Conservation (phyloP, 2,797 vertebrate genomes). For the Scomberomorus guttatus region DNA sequence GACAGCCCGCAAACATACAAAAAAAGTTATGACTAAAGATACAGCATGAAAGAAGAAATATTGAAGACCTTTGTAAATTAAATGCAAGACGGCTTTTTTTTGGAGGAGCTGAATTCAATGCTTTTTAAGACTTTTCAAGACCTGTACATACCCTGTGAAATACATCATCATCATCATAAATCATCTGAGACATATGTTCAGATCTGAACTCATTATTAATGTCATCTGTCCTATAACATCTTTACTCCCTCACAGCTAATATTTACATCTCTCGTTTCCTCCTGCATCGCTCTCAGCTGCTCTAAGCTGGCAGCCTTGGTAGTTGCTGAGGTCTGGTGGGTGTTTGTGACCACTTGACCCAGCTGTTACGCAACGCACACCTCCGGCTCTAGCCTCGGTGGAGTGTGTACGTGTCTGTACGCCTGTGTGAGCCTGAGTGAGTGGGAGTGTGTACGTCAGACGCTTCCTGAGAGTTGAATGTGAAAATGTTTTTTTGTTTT, state of each 20-base stretch:
- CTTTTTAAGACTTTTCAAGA: not conserved
- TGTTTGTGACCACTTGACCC: conserved; percentile 76
- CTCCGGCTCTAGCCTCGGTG: conserved; percentile 65
- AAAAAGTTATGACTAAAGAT: no score
- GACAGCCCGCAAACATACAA: no score
- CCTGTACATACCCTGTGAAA: not conserved
- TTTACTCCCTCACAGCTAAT: not conserved
- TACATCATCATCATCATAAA: no score
- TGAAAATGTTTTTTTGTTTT: conserved; percentile 32
- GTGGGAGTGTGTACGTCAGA: conserved; percentile 66
- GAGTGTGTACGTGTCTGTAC: conserved; percentile 62
- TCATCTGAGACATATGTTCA: conserved; percentile 12
- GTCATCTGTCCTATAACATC: conserved; percentile 11
- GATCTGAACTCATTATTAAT: conserved; percentile 14
- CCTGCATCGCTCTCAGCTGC: conserved; percentile 8
- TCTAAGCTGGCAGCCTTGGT: conserved; percentile 50
- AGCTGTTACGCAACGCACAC: conserved; percentile 81
- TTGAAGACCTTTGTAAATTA: no score
- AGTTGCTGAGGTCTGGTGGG: conserved; percentile 72
- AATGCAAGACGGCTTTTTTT: not conserved
- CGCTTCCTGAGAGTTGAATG: conserved; percentile 37
- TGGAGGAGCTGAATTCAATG: not conserved
- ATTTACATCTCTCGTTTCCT: conserved; percentile 39
- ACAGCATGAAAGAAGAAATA: no score
- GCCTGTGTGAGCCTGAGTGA: conserved; percentile 45